Base-by-base conservation (phyloP, 2,888 invertebrate genomes). In the Nematopogon swammerdamellus region DNA sequence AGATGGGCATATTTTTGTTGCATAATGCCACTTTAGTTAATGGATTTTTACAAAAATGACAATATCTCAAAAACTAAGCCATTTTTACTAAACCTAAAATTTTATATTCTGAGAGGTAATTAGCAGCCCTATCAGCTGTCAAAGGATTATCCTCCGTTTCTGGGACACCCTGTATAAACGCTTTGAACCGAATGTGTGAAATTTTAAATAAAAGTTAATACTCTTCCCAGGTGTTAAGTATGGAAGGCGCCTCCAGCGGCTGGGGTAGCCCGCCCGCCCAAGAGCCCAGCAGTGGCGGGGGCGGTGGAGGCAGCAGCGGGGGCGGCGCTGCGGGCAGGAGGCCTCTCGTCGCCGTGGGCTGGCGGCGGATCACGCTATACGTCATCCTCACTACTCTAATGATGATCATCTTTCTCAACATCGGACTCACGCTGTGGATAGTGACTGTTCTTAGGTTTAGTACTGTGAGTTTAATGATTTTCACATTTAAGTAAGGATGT, bases 361-460 rank as follows among this genome's bases (percentile, higher is more conserved):
- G 98, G 98, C 82, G 97, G 56, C 94, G 96, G 67, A 85, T 92
- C 63, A 92, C 94, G 66, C 85, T 98, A 30, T 98, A 95, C 71
- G 84, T 87, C 18, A 85, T 97, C 59, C 85, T 98, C 52, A 74
- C 94, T 54, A 84, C 91, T 44, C 84, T 97, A 54, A 88, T 95
- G 71, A 75, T 95, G 53, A 83, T 95, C 67, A 91, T 97, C 60
- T 88, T 94, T 64, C 83, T 96, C 59, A 98, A 98, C 75, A 84
- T 98, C 61, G 92, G 93, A n/a, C 83, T 98, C 50, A 97, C 97
- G 0, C 82, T 97, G 48, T 98, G 97, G 97, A 92, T 98, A 55
- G 86, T 98, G 58, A 91, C 92, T 68, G 94, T 95, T 57, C 88
- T 97, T 84, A 91, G 94, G 72, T 91, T 97, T 64, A 94, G 91